Conservation (phyloP, 2,113 vertebrate genomes). For the Hyperopisus bebe region DNA sequence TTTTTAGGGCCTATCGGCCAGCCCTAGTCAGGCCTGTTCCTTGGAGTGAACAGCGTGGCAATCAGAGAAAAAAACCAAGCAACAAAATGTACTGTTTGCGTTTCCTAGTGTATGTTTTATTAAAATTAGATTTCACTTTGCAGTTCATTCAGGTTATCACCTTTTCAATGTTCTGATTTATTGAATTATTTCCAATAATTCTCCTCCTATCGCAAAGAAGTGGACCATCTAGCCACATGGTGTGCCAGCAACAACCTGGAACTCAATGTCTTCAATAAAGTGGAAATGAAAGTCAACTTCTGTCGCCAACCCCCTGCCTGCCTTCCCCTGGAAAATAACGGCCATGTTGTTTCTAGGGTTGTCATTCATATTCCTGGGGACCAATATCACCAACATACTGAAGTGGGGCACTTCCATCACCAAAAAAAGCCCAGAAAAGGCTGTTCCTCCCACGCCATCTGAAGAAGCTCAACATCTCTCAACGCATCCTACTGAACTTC, state of each 20-base stretch:
- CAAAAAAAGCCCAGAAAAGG: not conserved
- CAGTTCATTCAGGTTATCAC: no score
- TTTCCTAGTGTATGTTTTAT: no score
- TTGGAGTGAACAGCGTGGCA: no score
- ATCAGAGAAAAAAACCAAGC: no score
- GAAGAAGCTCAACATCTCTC: not conserved
- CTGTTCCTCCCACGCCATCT: not conserved
- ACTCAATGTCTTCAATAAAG: not conserved
- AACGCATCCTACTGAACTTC: not conserved
- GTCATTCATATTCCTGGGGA: not conserved
- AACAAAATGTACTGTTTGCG: no score
- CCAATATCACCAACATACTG: not conserved
- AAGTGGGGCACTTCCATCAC: not conserved
- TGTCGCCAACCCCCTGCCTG: not conserved
- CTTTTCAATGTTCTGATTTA: no score
- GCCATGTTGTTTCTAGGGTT: not conserved
- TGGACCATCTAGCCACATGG: not conserved
- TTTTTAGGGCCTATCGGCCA: no score
- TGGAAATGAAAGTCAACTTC: not conserved
- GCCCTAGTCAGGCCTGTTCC: no score
- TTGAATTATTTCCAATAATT: no score
- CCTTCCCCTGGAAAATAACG: not conserved
- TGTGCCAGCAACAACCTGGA: not conserved
- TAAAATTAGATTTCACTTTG: no score
- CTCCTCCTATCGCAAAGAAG: not conserved